These are phyloP conservation scores for Hyperoodon ampullatus DNA, from an alignment of 2,113 vertebrate genomes.

Conservation along the genomic window DNA sequence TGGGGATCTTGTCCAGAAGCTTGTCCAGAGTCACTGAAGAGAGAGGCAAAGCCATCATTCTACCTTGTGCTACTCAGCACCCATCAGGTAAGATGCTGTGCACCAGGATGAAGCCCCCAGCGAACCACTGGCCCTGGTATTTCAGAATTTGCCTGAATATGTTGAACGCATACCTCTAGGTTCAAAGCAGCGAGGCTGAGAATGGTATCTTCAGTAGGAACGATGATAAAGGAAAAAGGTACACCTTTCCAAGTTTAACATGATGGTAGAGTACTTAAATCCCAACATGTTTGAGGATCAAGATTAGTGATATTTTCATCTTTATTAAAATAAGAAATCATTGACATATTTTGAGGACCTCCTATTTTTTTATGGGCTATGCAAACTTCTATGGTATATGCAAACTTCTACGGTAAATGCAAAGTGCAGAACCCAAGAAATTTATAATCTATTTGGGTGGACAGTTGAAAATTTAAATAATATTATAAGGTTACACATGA, in stretches of 20 bases:
- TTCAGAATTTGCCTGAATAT: not conserved
- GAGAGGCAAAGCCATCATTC: not conserved
- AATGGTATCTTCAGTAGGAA: not conserved
- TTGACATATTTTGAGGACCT: not conserved
- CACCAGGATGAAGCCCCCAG: not conserved
- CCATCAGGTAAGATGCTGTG: slow-evolving; percentile 54
- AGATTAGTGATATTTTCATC: not conserved
- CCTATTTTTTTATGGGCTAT: not conserved
- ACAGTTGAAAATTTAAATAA: slow-evolving; percentile 2
- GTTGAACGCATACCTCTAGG: not conserved
- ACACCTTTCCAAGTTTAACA: not conserved
- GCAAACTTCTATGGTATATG: not conserved
- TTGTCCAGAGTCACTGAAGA: not conserved
- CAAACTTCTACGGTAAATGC: not conserved
- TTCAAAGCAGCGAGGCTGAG: not conserved
- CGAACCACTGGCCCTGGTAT: not conserved
- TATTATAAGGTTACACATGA: not conserved
- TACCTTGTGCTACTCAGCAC: not conserved
- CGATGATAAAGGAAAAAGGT: not conserved
- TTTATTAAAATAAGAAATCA: not conserved
- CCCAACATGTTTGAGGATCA: not conserved
- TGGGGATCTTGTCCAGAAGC: not conserved
- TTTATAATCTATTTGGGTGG: not conserved
- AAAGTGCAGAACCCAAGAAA: not conserved
- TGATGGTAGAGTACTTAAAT: not conserved